Evolutionary conservation across 2,797 vertebrate genomes (phyloP), one percentile per base, ranked within the genome.

Genomic region (Myotis findleyi): DNA sequence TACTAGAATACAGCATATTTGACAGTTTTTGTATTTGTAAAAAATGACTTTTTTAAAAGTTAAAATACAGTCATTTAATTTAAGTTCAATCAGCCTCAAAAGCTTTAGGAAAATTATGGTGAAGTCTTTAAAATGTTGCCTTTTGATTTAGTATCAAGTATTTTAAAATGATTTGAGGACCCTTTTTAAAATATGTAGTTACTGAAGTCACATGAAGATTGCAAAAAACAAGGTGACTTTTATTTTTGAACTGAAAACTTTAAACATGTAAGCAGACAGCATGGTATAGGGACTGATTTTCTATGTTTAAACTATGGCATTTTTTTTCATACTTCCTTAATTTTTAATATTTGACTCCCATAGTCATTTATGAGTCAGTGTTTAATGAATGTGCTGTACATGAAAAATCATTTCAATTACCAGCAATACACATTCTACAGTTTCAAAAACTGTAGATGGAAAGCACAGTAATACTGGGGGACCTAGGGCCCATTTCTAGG

Each of bases 141-240:
- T 55, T 95, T 95, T 89, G 12, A 51, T 79, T 85, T 89, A 83
- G 4, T 95, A 79, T 69, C n/a, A 77, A 82, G 7, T 92, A 51
- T 69, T 57, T 87, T 80, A 55, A 85, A 89, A 89, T 86, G 13
- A 91, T 64, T 97, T 21, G 38, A 10, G 33, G 9, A 57, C 11
- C 6, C 36, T 41, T 62, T 80, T 76, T 41, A 69, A 53, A 81
- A 72, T 68, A 33, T 9, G 0, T 33, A 89, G n/a, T 91, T 91
- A 27, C 44, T 68, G 20, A 95, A 95, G 79, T 96, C 38, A 55
- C 1, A 0, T 75, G 27, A 94, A 77, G n/a, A 75, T 75, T 80
- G 5, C 21, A 93, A 90, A 90, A 94, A 92, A 14, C 36, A 87
- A 73, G 41, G 49, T 89, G 7, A 85, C 21, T 94, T 86, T 87